Percentiles rank a stretch among this genome's conserved stretches.
Evolutionary conservation across 1,140 invertebrate species (phyloP).

Genomic region (Penaeus chinensis): DNA sequence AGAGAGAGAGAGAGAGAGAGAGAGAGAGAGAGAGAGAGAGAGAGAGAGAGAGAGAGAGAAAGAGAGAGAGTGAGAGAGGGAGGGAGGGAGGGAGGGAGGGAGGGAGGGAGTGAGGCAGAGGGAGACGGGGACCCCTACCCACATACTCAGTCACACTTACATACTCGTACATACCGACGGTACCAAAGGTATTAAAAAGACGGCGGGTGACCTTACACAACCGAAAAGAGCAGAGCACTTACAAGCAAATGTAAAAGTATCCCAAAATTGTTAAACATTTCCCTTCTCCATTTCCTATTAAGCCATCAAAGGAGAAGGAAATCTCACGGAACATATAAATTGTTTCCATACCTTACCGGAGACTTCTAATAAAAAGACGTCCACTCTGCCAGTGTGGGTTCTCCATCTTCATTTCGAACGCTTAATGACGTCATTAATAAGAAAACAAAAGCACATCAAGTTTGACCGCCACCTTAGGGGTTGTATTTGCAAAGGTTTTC

Average conservation of each 20-base stretch:
- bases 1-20: neutral
- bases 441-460: conserved; percentile 64
- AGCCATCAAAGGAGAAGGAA: conserved; percentile 52
- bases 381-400: conserved; percentile 44
- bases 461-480: conserved; percentile 55
- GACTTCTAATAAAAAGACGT: conserved; percentile 63
- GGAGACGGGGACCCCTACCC: neutral
- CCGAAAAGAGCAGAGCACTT: too few relatives aligned
- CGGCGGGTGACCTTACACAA: too few relatives aligned
- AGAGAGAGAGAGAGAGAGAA: neutral
- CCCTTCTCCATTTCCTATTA: conserved; percentile 51
- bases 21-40: neutral
- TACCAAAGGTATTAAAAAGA: too few relatives aligned
- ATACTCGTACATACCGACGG: too few relatives aligned
- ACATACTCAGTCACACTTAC: too few relatives aligned
- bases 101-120: neutral
- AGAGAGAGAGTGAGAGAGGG: conserved; percentile 2
- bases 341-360: conserved; percentile 62
- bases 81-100: conserved; percentile 21
- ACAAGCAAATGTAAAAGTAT: neutral
- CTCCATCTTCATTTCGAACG: conserved; percentile 62
- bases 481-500: conserved; percentile 41
- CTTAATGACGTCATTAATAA: conserved; percentile 64
- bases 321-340: conserved; percentile 55
- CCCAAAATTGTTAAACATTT: neutral